These are phyloP conservation scores for Anhinga anhinga DNA, from an alignment of 2,113 vertebrate species.

Conservation along the genomic window DNA sequence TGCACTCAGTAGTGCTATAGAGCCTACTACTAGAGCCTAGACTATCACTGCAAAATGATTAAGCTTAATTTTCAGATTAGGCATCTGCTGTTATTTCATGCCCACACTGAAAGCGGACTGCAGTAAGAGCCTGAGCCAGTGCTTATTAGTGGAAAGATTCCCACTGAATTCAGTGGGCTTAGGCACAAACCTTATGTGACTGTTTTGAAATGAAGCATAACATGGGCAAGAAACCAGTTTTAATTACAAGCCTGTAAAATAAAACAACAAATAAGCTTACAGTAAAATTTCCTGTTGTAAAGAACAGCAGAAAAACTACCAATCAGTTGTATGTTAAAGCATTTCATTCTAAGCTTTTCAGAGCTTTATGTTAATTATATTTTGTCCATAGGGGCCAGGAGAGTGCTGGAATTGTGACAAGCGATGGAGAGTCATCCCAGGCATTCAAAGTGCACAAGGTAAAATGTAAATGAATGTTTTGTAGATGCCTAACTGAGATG, in stretches of 20 bases:
- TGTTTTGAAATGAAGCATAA: background rate
- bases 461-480: slow-evolving; percentile 25
- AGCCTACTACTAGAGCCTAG: background rate
- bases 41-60: background rate
- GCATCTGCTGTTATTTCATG: background rate
- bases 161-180: background rate
- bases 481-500: background rate
- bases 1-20: background rate
- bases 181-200: background rate
- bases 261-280: background rate
- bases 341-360: background rate
- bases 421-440: slow-evolving; percentile 87
- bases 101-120: background rate
- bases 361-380: background rate
- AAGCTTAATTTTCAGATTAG: background rate
- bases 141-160: background rate
- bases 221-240: background rate
- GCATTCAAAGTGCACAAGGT: slow-evolving; percentile 92
- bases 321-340: background rate
- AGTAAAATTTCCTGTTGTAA: background rate
- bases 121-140: background rate
- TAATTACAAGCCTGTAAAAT: background rate
- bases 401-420: slow-evolving; percentile 94
- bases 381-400: slow-evolving; percentile 89
- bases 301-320: background rate